Evolutionary conservation across 1,140 invertebrate genomes (phyloP).

Genomic region (Brachionus sp.): DNA sequence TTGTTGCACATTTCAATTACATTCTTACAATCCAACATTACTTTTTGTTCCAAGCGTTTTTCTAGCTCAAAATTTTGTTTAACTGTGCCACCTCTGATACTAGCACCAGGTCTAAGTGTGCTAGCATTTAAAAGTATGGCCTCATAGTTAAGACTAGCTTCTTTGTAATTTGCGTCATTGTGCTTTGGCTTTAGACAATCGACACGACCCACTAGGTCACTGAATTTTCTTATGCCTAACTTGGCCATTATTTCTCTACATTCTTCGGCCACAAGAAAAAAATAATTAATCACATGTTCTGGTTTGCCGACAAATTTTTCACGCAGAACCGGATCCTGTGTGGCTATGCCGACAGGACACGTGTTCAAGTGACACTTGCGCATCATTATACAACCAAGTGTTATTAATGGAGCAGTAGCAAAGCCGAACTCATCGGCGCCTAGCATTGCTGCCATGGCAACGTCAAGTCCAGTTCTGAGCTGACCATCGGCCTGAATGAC

Average conservation of each 20-base stretch:
- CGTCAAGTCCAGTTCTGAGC: conserved; percentile 64
- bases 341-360: conserved; percentile 96
- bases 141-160: conserved; percentile 62
- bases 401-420: conserved; percentile 93
- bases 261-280: conserved; percentile 96
- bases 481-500: conserved; percentile 73
- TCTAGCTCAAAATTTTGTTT: conserved; percentile 83
- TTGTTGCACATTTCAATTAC: conserved; percentile 64
- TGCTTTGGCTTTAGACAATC: conserved; percentile 68
- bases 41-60: conserved; percentile 76
- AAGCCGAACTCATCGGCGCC: conserved; percentile 99
- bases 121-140: conserved; percentile 82
- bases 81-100: conserved; percentile 83
- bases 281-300: conserved; percentile 93
- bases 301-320: conserved; percentile 96
- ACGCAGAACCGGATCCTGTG: conserved; percentile 81
- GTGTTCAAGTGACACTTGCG: conserved; percentile 98
- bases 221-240: conserved; percentile 79
- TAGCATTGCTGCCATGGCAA: conserved; percentile 87
- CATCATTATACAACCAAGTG: conserved; percentile 98
- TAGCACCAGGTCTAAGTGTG: conserved; percentile 79
- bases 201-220: conserved; percentile 88
- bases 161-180: conserved; percentile 69
- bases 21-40: conserved; percentile 72
- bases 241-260: conserved; percentile 81